Percentiles rank a stretch among this genome's conserved stretches.
Conservation (phyloP, 2,888 invertebrate genomes). For the Lepidochrysops patricia region DNA sequence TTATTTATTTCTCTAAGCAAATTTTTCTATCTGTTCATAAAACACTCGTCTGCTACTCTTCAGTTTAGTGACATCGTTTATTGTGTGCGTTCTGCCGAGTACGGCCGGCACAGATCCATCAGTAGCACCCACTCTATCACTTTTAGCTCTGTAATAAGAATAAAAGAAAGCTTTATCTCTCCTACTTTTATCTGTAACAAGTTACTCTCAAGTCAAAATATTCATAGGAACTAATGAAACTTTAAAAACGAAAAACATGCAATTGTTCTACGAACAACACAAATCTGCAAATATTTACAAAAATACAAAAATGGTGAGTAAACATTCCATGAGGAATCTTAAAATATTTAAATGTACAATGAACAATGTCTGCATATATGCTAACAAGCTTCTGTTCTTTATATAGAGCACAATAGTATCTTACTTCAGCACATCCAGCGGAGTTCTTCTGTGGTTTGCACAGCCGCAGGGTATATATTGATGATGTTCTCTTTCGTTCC, state of each 20-base stretch:
- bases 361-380: no score
- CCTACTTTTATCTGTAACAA: no score
- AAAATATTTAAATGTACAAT: no score
- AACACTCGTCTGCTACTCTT: neutral
- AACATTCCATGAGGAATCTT: no score
- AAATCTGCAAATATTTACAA: no score
- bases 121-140: neutral
- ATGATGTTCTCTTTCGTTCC: conserved; percentile 44
- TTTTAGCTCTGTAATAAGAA: neutral
- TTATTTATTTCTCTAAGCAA: neutral
- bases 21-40: neutral
- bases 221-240: no score
- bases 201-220: no score
- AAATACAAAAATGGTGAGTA: no score
- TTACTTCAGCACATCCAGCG: conserved; percentile 53
- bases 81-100: neutral
- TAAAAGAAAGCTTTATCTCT: neutral
- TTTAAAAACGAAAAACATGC: no score
- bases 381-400: neutral
- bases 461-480: conserved; percentile 50
- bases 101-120: neutral
- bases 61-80: neutral
- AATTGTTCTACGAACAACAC: no score
- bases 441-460: conserved; percentile 46
- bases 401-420: neutral